Evolutionary conservation across 1,140 invertebrate species (phyloP).

Genomic region (Nasonia giraulti): DNA sequence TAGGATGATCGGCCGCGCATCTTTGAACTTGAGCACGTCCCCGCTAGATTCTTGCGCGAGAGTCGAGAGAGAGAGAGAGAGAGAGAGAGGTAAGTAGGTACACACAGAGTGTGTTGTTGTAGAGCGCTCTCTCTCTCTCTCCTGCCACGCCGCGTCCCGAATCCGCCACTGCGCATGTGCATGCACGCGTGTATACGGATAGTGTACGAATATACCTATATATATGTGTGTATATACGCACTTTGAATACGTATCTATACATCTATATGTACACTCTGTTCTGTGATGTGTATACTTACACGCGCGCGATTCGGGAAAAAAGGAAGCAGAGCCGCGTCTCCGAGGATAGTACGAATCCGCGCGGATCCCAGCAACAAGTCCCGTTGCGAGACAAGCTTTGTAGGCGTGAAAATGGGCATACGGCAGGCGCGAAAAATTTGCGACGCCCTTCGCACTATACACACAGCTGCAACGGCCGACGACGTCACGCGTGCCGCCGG

Average conservation of each 20-base stretch:
- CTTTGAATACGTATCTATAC: background rate
- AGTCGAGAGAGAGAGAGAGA: background rate
- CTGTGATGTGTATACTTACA: no score
- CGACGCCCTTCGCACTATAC: background rate
- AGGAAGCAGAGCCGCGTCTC: no score
- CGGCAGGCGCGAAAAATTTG: conserved; percentile 25
- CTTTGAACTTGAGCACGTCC: background rate
- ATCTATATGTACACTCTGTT: background rate
- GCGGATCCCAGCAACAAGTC: background rate
- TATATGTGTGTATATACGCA: no score
- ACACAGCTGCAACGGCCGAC: background rate
- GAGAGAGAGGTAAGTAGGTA: background rate
- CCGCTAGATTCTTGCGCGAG: conserved; percentile 1
- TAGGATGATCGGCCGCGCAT: conserved; percentile 3
- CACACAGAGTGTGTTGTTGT: background rate
- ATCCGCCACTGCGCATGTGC: conserved; percentile 20
- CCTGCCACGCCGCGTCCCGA: conserved; percentile 8
- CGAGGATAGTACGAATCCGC: no score
- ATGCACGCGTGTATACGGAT: background rate
- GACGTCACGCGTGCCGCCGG: conserved; percentile 17
- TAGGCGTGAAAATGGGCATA: background rate
- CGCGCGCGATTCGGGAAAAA: background rate
- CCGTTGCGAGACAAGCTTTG: background rate
- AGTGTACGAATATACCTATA: no score
- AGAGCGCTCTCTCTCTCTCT: background rate